Percentiles rank a stretch among this genome's conserved stretches.
phyloP scores from a whole-genome alignment of 2,797 vertebrate genomes.

The Malurus splendens region DNA sequence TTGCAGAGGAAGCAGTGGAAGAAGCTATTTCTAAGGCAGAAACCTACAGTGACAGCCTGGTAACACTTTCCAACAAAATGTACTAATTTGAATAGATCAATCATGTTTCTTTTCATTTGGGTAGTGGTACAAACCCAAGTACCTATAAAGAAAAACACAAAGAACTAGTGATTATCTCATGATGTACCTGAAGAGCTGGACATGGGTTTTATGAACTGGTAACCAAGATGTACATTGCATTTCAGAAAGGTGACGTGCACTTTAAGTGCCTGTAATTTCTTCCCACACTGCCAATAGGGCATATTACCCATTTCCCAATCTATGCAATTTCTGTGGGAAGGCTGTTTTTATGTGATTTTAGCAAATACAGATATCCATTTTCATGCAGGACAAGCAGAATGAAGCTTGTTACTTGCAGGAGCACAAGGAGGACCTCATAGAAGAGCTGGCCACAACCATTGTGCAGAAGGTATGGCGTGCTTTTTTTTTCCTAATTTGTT shows the following conservation, averaged over 20 bases:
- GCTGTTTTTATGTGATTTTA: neutral
- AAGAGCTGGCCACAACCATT: conserved; percentile 90
- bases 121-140: neutral
- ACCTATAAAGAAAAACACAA: neutral
- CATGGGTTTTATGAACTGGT: neutral
- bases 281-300: neutral
- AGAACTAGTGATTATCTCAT: neutral
- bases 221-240: neutral
- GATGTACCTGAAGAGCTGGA: neutral
- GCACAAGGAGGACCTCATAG: conserved; percentile 91
- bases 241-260: neutral
- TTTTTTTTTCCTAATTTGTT: neutral
- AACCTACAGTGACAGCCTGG: conserved; percentile 90
- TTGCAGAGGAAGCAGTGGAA: conserved; percentile 95
- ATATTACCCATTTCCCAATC: neutral
- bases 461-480: conserved; percentile 84
- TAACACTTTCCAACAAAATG: conserved; percentile 52
- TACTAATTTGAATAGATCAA: neutral
- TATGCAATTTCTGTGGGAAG: neutral
- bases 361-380: neutral
- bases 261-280: neutral
- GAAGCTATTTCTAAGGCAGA: conserved; percentile 95
- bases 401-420: conserved; percentile 90
- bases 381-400: conserved; percentile 87
- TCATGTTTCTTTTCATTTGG: neutral